A percentile compares a stretch with the other conserved stretches of the same genome.
Evolutionary conservation across 2,888 invertebrate species (phyloP).

Genomic region (Scaeva pyrastri): DNA sequence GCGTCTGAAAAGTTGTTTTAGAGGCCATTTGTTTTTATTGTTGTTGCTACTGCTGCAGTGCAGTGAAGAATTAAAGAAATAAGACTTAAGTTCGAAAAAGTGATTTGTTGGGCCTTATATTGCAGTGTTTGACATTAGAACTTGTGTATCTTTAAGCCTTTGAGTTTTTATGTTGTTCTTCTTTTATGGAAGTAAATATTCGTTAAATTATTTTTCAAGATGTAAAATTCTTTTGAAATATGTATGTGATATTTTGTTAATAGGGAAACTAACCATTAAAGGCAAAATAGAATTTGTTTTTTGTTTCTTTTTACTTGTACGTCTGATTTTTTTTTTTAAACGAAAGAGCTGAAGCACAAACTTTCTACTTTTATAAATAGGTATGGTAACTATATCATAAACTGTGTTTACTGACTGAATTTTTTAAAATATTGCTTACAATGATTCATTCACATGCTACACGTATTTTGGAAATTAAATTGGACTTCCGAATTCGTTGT

Average conservation of each 20-base stretch:
- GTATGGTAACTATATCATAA: neutral
- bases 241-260: no score
- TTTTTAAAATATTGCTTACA: no score
- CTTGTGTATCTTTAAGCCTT: neutral
- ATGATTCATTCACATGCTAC: no score
- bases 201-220: no score
- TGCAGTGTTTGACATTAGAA: constrained; percentile 29
- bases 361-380: neutral
- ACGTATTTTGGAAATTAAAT: no score
- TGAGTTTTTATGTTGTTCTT: neutral
- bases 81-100: neutral
- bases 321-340: neutral
- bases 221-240: no score
- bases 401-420: neutral
- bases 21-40: constrained; percentile 28
- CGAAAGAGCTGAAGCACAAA: constrained; percentile 3
- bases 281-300: no score
- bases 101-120: constrained; percentile 3
- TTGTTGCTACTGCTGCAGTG: constrained; percentile 17
- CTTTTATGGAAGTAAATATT: neutral
- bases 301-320: no score
- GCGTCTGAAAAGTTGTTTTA: constrained; percentile 35
- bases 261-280: no score
- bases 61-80: neutral
- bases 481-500: no score